phyloP scores from a whole-genome alignment of 2,797 vertebrate genomes.

The Chelidonichthys spinosus region DNA sequence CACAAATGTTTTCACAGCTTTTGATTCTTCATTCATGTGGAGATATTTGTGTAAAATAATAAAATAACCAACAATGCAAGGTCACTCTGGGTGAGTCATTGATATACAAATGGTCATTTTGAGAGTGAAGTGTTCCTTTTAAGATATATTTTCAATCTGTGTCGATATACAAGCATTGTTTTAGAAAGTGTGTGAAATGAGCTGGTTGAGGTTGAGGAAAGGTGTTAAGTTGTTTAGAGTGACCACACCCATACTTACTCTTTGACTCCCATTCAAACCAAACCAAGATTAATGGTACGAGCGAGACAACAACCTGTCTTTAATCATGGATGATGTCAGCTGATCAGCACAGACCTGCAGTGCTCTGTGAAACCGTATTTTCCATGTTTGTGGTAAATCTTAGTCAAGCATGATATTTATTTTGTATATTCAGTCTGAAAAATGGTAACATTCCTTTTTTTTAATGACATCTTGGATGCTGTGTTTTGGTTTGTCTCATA shows the following conservation, averaged over 20 bases:
- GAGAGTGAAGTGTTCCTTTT: neutral
- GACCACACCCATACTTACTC: neutral
- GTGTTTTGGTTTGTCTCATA: neutral
- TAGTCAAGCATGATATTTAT: neutral
- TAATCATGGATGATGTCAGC: neutral
- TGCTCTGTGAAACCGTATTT: neutral
- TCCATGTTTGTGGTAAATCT: neutral
- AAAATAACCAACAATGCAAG: too few species aligned
- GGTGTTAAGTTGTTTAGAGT: neutral
- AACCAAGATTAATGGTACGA: neutral
- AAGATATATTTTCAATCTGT: neutral
- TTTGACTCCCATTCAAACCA: neutral
- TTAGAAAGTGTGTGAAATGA: neutral
- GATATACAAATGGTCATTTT: neutral
- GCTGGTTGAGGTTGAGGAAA: too few species aligned
- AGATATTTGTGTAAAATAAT: too few species aligned
- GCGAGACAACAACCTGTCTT: neutral
- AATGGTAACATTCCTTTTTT: neutral
- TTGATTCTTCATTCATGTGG: too few species aligned
- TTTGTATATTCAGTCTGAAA: neutral
- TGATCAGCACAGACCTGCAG: neutral
- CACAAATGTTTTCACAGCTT: too few species aligned
- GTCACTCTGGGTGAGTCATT: too few species aligned
- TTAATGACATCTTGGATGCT: neutral
- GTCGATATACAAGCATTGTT: neutral